Percentiles rank a stretch among this genome's conserved stretches.
These are phyloP conservation scores for Hippocampus comes DNA, from an alignment of 2,113 vertebrate genomes.

Conservation along the genomic window DNA sequence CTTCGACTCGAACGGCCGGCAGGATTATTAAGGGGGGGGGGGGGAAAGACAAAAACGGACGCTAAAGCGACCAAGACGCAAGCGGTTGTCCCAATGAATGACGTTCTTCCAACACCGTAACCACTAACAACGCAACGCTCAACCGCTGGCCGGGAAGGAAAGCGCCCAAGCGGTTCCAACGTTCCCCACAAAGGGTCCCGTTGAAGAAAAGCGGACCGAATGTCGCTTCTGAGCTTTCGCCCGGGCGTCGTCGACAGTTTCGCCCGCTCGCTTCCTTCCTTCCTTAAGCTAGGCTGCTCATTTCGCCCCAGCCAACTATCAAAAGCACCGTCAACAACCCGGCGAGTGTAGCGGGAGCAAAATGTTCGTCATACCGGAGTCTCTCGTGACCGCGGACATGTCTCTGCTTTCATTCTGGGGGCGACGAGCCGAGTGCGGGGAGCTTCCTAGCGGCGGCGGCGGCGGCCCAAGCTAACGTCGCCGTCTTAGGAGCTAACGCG, in stretches of 20 bases:
- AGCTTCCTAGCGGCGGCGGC: background rate
- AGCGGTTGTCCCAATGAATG: background rate
- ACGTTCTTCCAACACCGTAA: background rate
- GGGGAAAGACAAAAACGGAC: background rate
- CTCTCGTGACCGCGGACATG: conserved; percentile 58
- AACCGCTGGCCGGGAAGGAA: background rate
- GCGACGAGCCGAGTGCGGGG: conserved; percentile 27
- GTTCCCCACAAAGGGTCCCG: accelerated
- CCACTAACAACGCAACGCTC: conserved; percentile 6
- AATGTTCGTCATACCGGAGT: conserved; percentile 54
- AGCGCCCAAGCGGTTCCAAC: background rate
- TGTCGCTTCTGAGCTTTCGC: background rate
- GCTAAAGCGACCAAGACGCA: background rate
- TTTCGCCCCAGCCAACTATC: background rate
- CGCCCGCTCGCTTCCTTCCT: background rate
- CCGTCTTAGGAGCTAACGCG: conserved; percentile 37
- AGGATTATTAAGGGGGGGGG: no score
- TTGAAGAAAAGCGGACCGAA: background rate
- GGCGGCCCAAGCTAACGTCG: conserved; percentile 36
- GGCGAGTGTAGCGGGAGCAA: background rate
- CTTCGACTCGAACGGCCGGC: conserved; percentile 4
- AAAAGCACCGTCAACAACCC: background rate
- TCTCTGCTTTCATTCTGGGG: conserved; percentile 52
- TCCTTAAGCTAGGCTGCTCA: conserved; percentile 25
- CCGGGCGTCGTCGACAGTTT: background rate